phyloP scores from a whole-genome alignment of 2,797 vertebrate species.

The Glyptemys insculpta region DNA sequence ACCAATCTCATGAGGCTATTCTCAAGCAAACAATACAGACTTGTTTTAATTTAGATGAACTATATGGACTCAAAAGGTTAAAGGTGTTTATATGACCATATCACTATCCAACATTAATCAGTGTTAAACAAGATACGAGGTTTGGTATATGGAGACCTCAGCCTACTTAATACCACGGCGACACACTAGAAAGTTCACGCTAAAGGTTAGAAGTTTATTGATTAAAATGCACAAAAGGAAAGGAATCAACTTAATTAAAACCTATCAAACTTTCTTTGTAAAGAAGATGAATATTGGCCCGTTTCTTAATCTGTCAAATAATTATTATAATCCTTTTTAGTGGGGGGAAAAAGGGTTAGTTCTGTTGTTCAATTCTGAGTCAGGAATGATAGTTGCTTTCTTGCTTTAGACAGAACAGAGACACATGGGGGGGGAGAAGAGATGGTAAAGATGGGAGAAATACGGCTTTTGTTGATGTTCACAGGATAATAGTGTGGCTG shows the following conservation, averaged over 20 bases:
- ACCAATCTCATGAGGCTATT: neutral
- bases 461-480: neutral
- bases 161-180: neutral
- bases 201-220: neutral
- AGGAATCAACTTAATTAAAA: neutral
- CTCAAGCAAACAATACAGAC: neutral
- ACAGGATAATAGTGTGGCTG: neutral
- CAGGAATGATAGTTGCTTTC: neutral
- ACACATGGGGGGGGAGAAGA: neutral
- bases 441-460: neutral
- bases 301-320: neutral
- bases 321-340: too few species aligned
- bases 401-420: neutral
- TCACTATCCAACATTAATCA: neutral
- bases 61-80: neutral
- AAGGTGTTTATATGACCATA: neutral
- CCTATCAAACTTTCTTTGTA: neutral
- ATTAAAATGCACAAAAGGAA: neutral
- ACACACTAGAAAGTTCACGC: neutral
- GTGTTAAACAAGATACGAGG: neutral
- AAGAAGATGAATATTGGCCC: neutral
- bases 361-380: neutral
- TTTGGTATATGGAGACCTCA: neutral
- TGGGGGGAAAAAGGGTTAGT: neutral
- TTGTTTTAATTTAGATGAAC: neutral